Conservation (phyloP, 2,797 vertebrate species). For the Tarsius wallacei region DNA sequence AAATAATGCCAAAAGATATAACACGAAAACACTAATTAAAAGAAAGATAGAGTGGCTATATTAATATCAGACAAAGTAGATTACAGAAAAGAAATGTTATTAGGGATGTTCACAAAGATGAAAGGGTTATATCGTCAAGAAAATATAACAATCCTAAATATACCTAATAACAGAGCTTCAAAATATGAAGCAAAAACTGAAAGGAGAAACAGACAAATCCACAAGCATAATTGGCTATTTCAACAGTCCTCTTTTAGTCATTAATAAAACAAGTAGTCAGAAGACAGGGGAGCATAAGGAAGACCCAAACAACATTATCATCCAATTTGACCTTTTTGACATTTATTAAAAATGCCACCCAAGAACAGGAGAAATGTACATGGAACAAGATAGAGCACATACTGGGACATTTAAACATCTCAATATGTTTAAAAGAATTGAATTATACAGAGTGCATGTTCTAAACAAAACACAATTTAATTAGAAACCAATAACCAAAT, state of each 20-base stretch:
- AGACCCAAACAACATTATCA: not conserved
- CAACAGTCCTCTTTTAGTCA: not conserved
- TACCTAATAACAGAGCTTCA: not conserved
- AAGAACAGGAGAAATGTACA: not conserved
- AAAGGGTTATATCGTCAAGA: not conserved
- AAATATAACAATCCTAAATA: not conserved
- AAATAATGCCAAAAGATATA: constrained; percentile 44
- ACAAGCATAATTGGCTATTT: not conserved
- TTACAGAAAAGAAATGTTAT: not conserved
- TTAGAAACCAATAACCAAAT: constrained; percentile 30
- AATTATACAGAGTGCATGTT: not conserved
- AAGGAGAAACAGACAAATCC: not conserved
- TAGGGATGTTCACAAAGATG: not conserved
- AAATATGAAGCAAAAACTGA: constrained; percentile 10
- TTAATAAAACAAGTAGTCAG: not conserved
- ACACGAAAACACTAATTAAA: not conserved
- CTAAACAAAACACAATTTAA: constrained; percentile 6
- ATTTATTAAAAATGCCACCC: not conserved
- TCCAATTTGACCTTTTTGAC: not conserved
- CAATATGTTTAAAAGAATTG: not conserved
- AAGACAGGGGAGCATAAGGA: not conserved
- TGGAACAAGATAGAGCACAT: not conserved
- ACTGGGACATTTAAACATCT: not conserved
- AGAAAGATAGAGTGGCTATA: not conserved
- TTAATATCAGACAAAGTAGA: not conserved